phyloP scores from a whole-genome alignment of 2,113 vertebrate genomes.

The Albula goreensis region DNA sequence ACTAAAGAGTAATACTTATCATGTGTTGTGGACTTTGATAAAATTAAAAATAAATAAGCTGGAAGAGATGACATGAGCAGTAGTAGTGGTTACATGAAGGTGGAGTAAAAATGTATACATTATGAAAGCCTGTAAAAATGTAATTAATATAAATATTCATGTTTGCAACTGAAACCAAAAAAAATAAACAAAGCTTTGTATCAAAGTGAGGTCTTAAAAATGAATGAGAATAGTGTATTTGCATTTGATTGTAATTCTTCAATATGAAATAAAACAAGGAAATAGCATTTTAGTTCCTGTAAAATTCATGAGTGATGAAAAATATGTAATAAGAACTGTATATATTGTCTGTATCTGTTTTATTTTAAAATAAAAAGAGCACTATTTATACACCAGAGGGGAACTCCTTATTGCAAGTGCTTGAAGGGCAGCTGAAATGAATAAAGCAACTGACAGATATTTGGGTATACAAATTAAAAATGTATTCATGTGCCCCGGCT shows the following conservation, averaged over 20 bases:
- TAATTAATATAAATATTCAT: background rate
- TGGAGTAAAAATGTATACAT: background rate
- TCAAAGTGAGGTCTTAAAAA: background rate
- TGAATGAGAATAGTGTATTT: background rate
- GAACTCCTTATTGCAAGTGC: background rate
- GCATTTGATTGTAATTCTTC: background rate
- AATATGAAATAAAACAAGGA: background rate
- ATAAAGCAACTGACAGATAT: no score
- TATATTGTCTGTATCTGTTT: no score
- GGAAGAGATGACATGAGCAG: background rate
- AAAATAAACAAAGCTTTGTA: constrained; percentile 5
- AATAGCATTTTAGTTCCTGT: background rate
- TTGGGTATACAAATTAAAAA: no score
- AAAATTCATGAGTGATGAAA: background rate
- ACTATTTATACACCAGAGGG: no score
- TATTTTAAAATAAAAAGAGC: no score
- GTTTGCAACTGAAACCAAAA: background rate
- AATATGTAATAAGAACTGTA: background rate
- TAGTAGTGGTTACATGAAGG: background rate
- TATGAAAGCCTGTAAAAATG: background rate
- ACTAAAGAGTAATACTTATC: background rate
- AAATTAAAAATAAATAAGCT: background rate
- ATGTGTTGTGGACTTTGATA: background rate
- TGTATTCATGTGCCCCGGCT: no score
- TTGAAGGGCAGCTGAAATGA: background rate